Evolutionary conservation across 2,113 vertebrate genomes (phyloP).

Genomic region (Coregonus clupeaformis): DNA sequence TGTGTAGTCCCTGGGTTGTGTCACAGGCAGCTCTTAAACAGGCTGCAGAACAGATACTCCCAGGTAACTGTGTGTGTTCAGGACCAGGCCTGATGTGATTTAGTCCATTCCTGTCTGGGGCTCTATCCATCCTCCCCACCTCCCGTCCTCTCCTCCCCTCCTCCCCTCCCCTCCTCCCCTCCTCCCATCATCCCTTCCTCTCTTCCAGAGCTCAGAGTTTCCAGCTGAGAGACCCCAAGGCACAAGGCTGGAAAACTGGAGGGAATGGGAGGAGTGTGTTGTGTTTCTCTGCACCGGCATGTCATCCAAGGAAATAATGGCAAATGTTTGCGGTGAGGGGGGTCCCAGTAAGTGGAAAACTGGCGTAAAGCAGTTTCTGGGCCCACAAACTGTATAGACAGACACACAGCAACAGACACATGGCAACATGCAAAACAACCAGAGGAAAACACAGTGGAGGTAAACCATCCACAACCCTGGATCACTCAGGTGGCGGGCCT

Average conservation of each 20-base stretch:
- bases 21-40: slow-evolving; percentile 49
- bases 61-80: slow-evolving; percentile 28
- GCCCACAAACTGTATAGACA: neutral
- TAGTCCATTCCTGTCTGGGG: neutral
- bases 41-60: slow-evolving; percentile 17
- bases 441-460: slow-evolving; percentile 50
- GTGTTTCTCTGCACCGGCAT: no score
- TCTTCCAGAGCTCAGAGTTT: slow-evolving; percentile 37
- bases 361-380: slow-evolving; percentile 51
- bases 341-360: slow-evolving; percentile 53
- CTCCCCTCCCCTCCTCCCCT: neutral
- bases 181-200: slow-evolving; percentile 17
- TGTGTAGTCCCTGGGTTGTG: slow-evolving; percentile 41
- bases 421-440: slow-evolving; percentile 21
- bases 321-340: slow-evolving; percentile 10
- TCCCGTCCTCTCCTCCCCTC: neutral
- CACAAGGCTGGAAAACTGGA: slow-evolving; percentile 20
- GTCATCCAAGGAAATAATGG: no score
- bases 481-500: slow-evolving; percentile 33
- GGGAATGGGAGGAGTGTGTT: neutral
- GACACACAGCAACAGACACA: neutral
- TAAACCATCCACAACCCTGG: slow-evolving; percentile 28
- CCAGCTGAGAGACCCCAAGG: slow-evolving; percentile 22
- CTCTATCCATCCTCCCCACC: neutral
- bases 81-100: slow-evolving; percentile 17